Evolutionary conservation across 2,113 vertebrate genomes (phyloP).

Genomic region (Hemicordylus capensis): DNA sequence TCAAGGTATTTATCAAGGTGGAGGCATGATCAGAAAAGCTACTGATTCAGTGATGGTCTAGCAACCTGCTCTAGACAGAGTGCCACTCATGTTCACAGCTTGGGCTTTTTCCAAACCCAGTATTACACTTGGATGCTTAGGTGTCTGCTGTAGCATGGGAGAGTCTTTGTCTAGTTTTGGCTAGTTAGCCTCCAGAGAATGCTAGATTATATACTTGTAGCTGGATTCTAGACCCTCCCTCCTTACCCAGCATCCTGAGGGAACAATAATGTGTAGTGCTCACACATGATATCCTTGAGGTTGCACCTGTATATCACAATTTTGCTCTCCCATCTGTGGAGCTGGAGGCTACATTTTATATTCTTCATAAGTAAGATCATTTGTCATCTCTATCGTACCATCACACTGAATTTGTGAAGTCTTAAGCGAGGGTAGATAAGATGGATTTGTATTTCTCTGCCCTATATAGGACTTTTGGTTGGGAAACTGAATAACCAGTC

Average conservation of each 20-base stretch:
- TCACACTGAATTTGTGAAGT: neutral
- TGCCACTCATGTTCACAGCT: too few species aligned
- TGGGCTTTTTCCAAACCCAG: too few species aligned
- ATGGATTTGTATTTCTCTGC: neutral
- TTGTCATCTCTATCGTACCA: neutral
- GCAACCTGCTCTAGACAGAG: too few species aligned
- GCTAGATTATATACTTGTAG: neutral
- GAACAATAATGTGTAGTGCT: neutral
- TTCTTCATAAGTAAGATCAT: neutral
- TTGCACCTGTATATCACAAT: neutral
- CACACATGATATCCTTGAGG: neutral
- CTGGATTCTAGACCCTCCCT: neutral
- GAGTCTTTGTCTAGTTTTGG: too few species aligned
- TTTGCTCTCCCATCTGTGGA: too few species aligned
- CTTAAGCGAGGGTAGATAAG: neutral
- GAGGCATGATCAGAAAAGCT: too few species aligned
- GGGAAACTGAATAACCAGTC: neutral
- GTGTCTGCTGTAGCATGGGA: too few species aligned
- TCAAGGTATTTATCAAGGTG: too few species aligned
- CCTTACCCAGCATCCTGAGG: neutral
- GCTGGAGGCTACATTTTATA: neutral
- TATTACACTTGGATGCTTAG: too few species aligned
- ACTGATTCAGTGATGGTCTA: too few species aligned
- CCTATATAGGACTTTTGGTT: constrained; percentile 14
- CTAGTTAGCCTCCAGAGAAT: too few species aligned